Percentiles rank a stretch among this genome's conserved stretches.
Conservation (phyloP, 2,797 vertebrate genomes). For the Pelobates cultripes region DNA sequence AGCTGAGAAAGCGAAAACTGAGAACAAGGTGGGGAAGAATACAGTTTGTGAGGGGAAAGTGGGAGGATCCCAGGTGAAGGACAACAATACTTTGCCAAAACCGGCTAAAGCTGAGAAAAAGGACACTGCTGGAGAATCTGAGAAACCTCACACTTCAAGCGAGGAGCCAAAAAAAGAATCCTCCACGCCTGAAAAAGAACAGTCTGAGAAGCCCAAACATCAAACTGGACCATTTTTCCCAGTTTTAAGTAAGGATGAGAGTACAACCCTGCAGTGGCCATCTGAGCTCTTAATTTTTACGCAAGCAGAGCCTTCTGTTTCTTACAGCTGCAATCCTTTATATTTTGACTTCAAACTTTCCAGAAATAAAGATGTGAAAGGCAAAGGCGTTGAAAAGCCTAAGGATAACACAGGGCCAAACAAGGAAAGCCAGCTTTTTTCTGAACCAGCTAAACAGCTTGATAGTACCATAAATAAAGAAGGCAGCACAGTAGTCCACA, state of each 20-base stretch:
- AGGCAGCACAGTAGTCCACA: conserved; percentile 58
- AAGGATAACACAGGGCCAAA: conserved; percentile 61
- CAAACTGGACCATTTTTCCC: conserved; percentile 90
- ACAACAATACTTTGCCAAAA: conserved; percentile 60
- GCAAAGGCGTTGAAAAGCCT: conserved; percentile 70
- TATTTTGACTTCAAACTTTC: conserved; percentile 98
- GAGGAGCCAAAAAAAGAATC: conserved; percentile 60
- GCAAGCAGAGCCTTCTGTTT: conserved; percentile 88
- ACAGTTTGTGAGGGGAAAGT: conserved; percentile 1
- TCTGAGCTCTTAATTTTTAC: conserved; percentile 98
- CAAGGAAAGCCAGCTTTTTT: conserved; percentile 58
- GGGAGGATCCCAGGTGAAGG: conserved; percentile 49
- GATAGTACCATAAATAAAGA: conserved; percentile 65
- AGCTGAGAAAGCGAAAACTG: conserved; percentile 68
- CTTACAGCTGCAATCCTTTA: conserved; percentile 96
- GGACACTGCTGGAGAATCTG: conserved; percentile 47
- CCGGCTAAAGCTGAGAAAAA: conserved; percentile 66
- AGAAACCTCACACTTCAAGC: conserved; percentile 47
- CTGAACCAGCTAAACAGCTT: conserved; percentile 58
- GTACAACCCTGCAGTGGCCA: conserved; percentile 96
- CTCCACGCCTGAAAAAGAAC: conserved; percentile 61
- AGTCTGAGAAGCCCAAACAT: conserved; percentile 80
- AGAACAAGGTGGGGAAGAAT: conserved; percentile 56
- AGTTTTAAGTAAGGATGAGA: conserved; percentile 95
- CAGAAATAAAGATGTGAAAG: conserved; percentile 82